phyloP scores from a whole-genome alignment of 2,113 vertebrate genomes.

The Ornithorhynchus anatinus region DNA sequence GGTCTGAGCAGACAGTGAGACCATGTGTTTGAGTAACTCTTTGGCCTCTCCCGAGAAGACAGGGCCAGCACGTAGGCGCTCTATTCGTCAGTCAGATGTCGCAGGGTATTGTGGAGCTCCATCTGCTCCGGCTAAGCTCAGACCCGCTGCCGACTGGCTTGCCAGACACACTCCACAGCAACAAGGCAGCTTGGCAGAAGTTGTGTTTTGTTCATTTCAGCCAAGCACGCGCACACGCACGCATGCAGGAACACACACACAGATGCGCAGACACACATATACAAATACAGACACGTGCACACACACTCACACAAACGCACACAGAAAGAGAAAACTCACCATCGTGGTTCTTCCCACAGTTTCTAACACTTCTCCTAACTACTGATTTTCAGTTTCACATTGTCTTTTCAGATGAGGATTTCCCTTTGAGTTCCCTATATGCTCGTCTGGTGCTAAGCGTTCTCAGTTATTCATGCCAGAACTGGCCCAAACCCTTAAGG shows the following conservation, averaged over 20 bases:
- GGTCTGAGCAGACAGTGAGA: not conserved
- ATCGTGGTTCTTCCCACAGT: not conserved
- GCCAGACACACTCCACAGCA: not conserved
- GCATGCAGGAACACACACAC: not conserved
- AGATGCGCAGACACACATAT: too few species aligned
- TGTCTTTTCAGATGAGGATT: not conserved
- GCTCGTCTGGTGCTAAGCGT: not conserved
- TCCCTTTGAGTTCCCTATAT: not conserved
- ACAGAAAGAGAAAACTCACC: too few species aligned
- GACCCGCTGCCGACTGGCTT: not conserved
- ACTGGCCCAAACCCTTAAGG: too few species aligned
- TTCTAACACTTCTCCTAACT: not conserved
- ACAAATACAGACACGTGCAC: too few species aligned
- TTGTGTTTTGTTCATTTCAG: not conserved
- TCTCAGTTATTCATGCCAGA: too few species aligned
- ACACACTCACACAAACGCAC: too few species aligned
- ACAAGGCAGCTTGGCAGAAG: not conserved
- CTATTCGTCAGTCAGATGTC: not conserved
- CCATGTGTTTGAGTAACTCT: not conserved
- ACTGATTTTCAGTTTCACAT: not conserved
- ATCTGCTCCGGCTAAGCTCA: not conserved
- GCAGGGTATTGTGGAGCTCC: not conserved
- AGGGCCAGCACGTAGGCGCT: rapidly evolving
- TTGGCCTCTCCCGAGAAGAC: not conserved
- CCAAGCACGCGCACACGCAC: not conserved